These are phyloP conservation scores for Zophobas morio DNA, from an alignment of 1,140 invertebrate genomes.

Conservation along the genomic window DNA sequence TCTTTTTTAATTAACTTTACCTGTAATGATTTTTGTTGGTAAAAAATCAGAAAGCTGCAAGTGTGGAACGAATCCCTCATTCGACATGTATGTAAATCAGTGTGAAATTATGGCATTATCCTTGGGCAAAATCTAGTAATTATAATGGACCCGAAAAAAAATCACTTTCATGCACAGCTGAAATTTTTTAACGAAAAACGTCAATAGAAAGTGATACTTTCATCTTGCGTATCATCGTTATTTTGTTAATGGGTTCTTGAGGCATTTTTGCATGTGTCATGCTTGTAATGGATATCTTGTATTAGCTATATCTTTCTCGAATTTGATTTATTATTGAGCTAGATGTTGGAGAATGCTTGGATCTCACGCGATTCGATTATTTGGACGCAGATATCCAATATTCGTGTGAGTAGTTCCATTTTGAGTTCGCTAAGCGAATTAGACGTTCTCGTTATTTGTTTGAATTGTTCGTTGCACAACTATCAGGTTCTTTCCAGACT, in stretches of 20 bases:
- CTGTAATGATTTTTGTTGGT: not conserved
- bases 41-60: not conserved
- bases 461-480: too few species aligned
- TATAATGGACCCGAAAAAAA: not conserved
- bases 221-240: not conserved
- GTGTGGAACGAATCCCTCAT: not conserved
- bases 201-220: constrained; percentile 31
- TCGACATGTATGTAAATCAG: constrained; percentile 3
- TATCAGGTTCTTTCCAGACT: too few species aligned
- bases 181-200: constrained; percentile 3
- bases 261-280: constrained; percentile 10
- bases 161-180: not conserved
- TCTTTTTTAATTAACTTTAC: too few species aligned
- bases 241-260: not conserved
- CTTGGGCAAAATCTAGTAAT: not conserved
- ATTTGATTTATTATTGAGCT: constrained; percentile 17
- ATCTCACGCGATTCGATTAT: constrained; percentile 21
- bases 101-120: constrained; percentile 17
- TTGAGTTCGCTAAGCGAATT: not conserved
- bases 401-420: constrained; percentile 7
- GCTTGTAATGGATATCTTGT: too few species aligned
- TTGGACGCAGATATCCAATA: not conserved
- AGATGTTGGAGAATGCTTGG: not conserved
- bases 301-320: not conserved
- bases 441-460: too few species aligned